These are phyloP conservation scores for Choristoneura rosaceana DNA, from an alignment of 2,888 invertebrate genomes.

Conservation along the genomic window DNA sequence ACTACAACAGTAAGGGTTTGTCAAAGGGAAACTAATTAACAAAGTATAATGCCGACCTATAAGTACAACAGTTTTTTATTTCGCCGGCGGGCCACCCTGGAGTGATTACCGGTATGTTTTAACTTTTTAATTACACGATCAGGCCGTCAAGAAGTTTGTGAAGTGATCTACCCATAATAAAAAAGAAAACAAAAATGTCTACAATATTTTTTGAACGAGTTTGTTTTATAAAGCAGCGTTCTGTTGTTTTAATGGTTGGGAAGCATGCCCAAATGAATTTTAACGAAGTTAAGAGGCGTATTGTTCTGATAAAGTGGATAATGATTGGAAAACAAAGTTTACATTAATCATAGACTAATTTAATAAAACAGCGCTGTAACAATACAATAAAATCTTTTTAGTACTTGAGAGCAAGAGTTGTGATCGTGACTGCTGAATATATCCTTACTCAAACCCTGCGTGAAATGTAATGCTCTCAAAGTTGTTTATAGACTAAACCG, in stretches of 20 bases:
- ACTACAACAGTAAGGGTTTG: conserved; percentile 6
- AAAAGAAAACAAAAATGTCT: conserved; percentile 1
- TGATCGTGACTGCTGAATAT: not conserved
- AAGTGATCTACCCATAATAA: conserved; percentile 14
- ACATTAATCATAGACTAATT: not conserved
- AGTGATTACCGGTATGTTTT: conserved; percentile 37
- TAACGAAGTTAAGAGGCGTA: not conserved
- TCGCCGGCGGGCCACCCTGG: conserved; percentile 26
- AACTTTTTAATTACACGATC: conserved; percentile 46
- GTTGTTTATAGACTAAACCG: conserved; percentile 1
- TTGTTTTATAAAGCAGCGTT: not conserved
- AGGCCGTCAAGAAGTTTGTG: conserved; percentile 27
- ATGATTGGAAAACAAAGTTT: not conserved
- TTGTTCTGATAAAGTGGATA: not conserved
- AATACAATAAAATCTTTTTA: not conserved
- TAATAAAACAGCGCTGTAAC: not conserved
- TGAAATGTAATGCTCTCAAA: not conserved
- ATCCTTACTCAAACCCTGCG: not conserved
- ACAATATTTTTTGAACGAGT: conserved; percentile 7
- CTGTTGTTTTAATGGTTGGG: not conserved
- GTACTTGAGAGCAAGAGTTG: not conserved
- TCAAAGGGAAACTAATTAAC: conserved; percentile 44
- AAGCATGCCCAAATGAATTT: not conserved
- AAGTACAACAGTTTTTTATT: conserved; percentile 38
- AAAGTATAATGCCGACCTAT: conserved; percentile 35